Evolutionary conservation across 1,140 invertebrate species (phyloP), one percentile per base, ranked within the genome.

Genomic region (Drosophila novamexicana): DNA sequence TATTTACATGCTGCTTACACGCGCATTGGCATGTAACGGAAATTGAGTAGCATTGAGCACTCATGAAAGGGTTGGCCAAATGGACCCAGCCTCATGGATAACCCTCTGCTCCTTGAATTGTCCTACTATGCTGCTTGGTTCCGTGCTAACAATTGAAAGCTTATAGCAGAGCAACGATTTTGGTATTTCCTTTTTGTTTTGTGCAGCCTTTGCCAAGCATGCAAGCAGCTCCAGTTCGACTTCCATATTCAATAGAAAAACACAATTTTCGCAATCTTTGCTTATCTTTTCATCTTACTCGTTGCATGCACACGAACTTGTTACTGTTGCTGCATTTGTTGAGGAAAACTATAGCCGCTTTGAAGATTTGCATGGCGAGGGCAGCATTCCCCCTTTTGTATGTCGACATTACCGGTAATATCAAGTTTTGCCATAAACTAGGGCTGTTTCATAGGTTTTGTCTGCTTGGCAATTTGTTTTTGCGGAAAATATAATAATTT

Each of bases 1-100:
- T 88, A 88, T 88, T 89, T 88, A 88, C 83, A 88, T 88, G 83
- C 83, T 88, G 66, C 83, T 88, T 88, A 88, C 77, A 89, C 79
- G 84, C 84, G 79, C 83, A 88, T 83, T 83, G 84, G 79, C 77
- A 73, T 80, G 83, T 80, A 88, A 88, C 84, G 77, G 79, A 88
- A 88, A 83, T 83, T 75, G 84, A 88, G 84, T 67, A 83, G 66
- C 57, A 62, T 34, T 49, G 52, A 61, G 39, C 57, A 50, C 58
- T 66, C 14, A 64, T 37, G 57, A 86, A 82, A 82, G 75, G 83
- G 79, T 88, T 88, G 71, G 50, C 75, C 81, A 68, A 79, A 83
- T 73, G 66, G 65, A 74, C 50, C 65, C 36, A 45, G n/a, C n/a
- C 14, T n/a, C 9, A 40, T 49, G 1, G 6, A 8, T 8, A n/a